These are phyloP conservation scores for Philhelius pedissequus DNA, from an alignment of 2,888 invertebrate species.

Conservation along the genomic window DNA sequence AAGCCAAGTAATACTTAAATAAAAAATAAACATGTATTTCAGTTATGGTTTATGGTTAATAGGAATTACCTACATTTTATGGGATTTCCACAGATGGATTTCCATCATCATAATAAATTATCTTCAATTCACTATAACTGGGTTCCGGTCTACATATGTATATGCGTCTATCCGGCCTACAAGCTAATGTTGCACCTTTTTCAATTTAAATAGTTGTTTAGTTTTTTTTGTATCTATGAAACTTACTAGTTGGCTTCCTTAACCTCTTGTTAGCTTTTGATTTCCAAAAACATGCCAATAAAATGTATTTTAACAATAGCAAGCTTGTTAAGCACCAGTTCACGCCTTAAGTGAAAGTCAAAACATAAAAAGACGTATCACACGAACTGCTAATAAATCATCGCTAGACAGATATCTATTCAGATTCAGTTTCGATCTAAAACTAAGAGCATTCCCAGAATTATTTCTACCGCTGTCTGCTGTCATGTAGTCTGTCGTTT, in stretches of 20 bases:
- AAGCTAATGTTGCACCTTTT: background rate
- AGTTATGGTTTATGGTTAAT: too few relatives aligned
- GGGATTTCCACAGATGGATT: too few relatives aligned
- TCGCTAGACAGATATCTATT: slow-evolving; percentile 2
- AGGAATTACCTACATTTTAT: too few relatives aligned
- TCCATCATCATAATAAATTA: too few relatives aligned
- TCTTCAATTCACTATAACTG: too few relatives aligned
- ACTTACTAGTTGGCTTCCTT: background rate
- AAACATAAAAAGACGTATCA: slow-evolving; percentile 4
- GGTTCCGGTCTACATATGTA: too few relatives aligned
- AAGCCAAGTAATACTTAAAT: too few relatives aligned
- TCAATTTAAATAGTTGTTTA: background rate
- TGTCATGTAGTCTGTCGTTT: slow-evolving; percentile 22
- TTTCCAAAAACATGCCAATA: background rate
- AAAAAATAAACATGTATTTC: too few relatives aligned
- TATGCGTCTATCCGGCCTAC: too few relatives aligned
- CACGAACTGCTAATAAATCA: slow-evolving; percentile 38
- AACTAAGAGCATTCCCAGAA: slow-evolving; percentile 24
- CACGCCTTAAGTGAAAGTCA: slow-evolving; percentile 7
- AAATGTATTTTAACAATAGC: background rate
- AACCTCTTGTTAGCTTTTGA: background rate
- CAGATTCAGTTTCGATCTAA: slow-evolving; percentile 2
- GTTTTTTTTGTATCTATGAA: background rate
- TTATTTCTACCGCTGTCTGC: slow-evolving; percentile 1
- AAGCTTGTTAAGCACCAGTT: background rate